Percentiles rank a stretch among this genome's conserved stretches.
Evolutionary conservation across 2,797 vertebrate species (phyloP).

Genomic region (Coccyzus lansbergi): DNA sequence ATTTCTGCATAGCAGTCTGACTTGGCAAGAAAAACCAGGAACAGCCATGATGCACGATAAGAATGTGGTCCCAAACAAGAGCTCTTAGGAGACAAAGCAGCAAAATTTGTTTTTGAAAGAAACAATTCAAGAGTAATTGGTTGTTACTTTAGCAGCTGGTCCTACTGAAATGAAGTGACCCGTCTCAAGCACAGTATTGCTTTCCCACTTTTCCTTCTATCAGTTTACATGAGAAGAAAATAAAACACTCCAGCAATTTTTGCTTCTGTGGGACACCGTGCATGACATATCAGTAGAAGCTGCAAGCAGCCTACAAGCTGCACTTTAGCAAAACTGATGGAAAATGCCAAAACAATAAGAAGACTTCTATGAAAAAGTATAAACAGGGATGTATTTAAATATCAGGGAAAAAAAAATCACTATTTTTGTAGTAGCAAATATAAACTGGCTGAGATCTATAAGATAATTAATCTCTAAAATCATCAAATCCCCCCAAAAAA

Average conservation of each 20-base stretch:
- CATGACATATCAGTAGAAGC: not conserved
- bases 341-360: not conserved
- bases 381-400: not conserved
- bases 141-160: not conserved
- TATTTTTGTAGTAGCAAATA: not conserved
- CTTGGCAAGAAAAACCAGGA: not conserved
- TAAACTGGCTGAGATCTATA: not conserved
- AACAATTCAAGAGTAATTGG: not conserved
- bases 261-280: not conserved
- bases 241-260: not conserved
- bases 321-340: not conserved
- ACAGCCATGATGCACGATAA: not conserved
- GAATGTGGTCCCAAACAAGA: rapidly evolving
- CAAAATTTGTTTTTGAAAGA: not conserved
- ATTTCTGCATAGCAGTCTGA: not conserved
- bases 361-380: not conserved
- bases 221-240: not conserved
- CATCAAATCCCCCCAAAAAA: not conserved
- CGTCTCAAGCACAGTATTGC: not conserved
- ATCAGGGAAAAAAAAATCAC: not conserved
- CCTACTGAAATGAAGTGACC: not conserved
- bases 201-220: not conserved
- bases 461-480: not conserved
- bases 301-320: not conserved
- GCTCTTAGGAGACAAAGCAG: not conserved